Evolutionary conservation across 2,888 invertebrate genomes (phyloP), one percentile per base, ranked within the genome.

Genomic region (Teleogryllus oceanicus): DNA sequence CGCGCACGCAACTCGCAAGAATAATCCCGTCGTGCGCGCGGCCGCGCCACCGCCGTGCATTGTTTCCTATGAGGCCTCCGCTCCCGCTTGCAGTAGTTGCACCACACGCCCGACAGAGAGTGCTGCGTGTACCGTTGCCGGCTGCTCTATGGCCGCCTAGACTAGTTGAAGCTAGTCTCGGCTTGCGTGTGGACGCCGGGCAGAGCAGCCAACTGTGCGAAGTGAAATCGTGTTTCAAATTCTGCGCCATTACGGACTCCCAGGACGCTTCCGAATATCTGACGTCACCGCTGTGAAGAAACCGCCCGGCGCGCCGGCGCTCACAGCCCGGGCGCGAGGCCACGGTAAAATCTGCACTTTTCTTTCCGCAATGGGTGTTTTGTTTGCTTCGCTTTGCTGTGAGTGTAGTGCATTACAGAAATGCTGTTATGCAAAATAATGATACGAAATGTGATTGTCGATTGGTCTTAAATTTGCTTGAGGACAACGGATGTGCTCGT

Each of bases 111-210:
- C 62, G 62, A 62, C 62, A 62, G 62, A 62, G 62, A n/a, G 62
- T 62, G 62, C 62, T 62, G 62, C 62, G n/a, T 62, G 62, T 62
- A 62, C 62, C 62, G 62, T 62, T n/a, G n/a, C 16, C 62, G 62
- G 62, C n/a, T 62, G 62, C 16, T 62, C 62, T 62, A 62, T 62
- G 62, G 62, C 62, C n/a, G 62, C 62, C 62, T 62, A 62, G 62
- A 62, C 62, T 62, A 62, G 62, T 62, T 62, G 62, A 62, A 62
- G 62, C 62, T 62, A 62, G 62, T 62, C 62, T 62, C 62, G 62
- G 62, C 16, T 62, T 62, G 62, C 62, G 62, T 62, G 62, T 62
- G 62, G 62, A 62, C n/a, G 62, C 62, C 62, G 62, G 62, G 16
- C 62, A 62, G 62, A 62, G 62, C 62, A 62, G 62, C 62, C 62